Evolutionary conservation across 2,797 vertebrate genomes (phyloP), one percentile per base, ranked within the genome.

Genomic region (Petrocephalus schoutedeni): DNA sequence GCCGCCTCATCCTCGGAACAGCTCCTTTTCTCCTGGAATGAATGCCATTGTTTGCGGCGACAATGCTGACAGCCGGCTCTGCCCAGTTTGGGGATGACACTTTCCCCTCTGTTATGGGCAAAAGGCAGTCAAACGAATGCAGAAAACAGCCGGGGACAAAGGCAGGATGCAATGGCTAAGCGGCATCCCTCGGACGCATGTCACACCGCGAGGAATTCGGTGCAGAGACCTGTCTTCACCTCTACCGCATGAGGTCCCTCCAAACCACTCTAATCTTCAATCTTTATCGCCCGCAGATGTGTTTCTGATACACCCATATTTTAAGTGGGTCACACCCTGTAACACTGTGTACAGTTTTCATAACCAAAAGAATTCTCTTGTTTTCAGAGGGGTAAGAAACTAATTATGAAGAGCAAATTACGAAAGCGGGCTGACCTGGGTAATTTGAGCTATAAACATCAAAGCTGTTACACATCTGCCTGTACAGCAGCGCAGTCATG

Each of bases 401-500:
- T 71, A 71, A 71, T 71, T 71, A 71, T 32, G 64, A 71, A 36
- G 23, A 71, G 14, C 64, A 71, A 32, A 71, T 28, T 71, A 28
- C 64, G 32, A 71, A 28, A 71, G 28, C 64, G 23, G 32, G 64
- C 64, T 16, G 64, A 71, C 64, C 64, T 71, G 28, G 32, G 32
- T 36, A 32, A 36, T 71, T 71, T 4, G 12, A 71, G 64, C 64
- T 71, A 71, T 71, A 71, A 71, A 71, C 64, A 71, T 16, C 1
- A 71, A 71, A 71, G 64, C 64, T 71, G 64, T 36, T 71, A 28
- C 64, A 71, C 64, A 71, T 71, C 64, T 71, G 64, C 64, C 64
- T 71, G 64, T 10, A 67, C 0, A 36, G 10, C 64, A 71, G 28
- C 64, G 12, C 64, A 71, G 28, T 28, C 28, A 1, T 16, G 64